Base-by-base conservation (phyloP, 1,140 invertebrate species). In the Panagrolaimus sp. region DNA sequence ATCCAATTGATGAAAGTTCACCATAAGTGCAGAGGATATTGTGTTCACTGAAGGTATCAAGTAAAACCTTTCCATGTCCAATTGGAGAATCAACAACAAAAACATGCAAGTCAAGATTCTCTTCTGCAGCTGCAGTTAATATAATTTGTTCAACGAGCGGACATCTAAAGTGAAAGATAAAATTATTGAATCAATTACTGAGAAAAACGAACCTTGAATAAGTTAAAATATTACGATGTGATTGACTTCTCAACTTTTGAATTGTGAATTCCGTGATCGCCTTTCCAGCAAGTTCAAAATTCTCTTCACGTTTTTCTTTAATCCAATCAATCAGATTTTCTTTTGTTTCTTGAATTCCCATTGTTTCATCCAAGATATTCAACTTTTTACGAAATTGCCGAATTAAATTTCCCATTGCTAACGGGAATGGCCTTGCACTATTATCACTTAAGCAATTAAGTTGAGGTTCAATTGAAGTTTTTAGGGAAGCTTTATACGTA, bases 101-200 rank as follows among this genome's bases (percentile, higher is more conserved):
- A 43, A 71, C 65, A 43, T 71, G 44, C 0, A 71, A 32, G n/a
- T 71, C 67, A 28, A 17, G 24, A 43, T 44, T 62, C n/a, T 52
- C 43, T 43, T 69, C 12, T 10, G 32, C 28, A 8, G 66, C 65
- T 4, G 44, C 69, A 1, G 52, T 58, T 17, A 71, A 28, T n/a
- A 71, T 48, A 55, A 69, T 58, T 15, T 67, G 43, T 69, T 71
- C 69, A 46, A 71, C 69, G 10, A 71, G 26, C 1, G 69, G 69
- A 44, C 69, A 71, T 38, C 69, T 69, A 17, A 26, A n/a, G n/a
- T n/a, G 4, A 58, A 58, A 58, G 21, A 10, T 4, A 0, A 28
- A 1, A 12, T 17, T n/a, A n/a, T n/a, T n/a, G 17, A 17, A 26
- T 58, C 47, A 48, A 12, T n/a, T n/a, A n/a, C n/a, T n/a, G n/a